Base-by-base conservation (phyloP, 2,113 vertebrate genomes). In the Procavia capensis region DNA sequence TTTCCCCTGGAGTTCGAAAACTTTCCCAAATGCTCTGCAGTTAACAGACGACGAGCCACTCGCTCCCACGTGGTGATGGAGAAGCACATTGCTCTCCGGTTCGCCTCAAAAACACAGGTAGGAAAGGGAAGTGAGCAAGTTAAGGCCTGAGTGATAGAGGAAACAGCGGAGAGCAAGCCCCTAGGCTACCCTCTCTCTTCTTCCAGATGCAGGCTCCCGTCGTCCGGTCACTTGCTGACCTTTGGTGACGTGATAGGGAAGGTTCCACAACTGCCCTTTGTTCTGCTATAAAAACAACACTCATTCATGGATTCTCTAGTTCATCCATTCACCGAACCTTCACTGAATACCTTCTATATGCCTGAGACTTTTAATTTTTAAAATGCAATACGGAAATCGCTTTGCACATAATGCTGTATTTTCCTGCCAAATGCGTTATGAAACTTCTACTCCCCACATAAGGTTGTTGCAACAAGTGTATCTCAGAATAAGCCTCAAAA, bases 1-100 rank as follows among this genome's bases (percentile, higher is more conserved):
- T 85, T 94, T 90, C 85, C 92, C 54, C 90, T 43, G 19, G 80
- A 91, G 84, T 93, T 96, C 76, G 31, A 79, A 96, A 98, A 97
- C 97, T 98, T 98, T 97, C 70, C 39, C 84, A 68, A 76, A 94
- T 22, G 50, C 41, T 9, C 2, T 70, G 79, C 47, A 29, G 70
- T 82, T 45, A 59, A 79, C 61, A 72, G 50, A 61, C 50, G 3
- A 59, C 1, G 13, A 66, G 88, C 66, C 54, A 68, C 41, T 50
- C 41, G 84, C 41, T 79, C 31, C 88, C 91, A 95, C 16, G 22
- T 5, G 41, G 36, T 89, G 81, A 36, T 4, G 3, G 31, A 50
- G 45, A 74, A 83, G 85, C 64, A 29, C 27, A 16, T 72, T 54
- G 22, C 72, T 90, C 64, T 54, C 84, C 85, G 43, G n/a, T 41